phyloP scores from a whole-genome alignment of 64 coral and sea anemone species.

The Pachyseris speciosa region DNA sequence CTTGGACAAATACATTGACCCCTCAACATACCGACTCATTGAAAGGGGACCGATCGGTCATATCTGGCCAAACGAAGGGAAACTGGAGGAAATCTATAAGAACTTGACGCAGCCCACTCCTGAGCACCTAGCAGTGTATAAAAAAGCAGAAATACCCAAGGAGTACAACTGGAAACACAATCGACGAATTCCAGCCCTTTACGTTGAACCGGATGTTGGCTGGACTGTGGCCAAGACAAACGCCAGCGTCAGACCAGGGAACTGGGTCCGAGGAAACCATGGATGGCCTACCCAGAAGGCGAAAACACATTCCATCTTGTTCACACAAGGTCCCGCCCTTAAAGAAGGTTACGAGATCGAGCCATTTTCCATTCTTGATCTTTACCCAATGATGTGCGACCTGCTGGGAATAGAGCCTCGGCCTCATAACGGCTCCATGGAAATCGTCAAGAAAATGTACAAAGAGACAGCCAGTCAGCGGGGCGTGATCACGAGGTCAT shows the following conservation, averaged over 20 bases:
- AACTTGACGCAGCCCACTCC: slow-evolving; percentile 48
- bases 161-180: slow-evolving; percentile 73
- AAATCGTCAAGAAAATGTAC: slow-evolving; percentile 33
- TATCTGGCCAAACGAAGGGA: slow-evolving; percentile 33
- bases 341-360: slow-evolving; percentile 46
- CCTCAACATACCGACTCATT: not conserved
- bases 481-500: too few species aligned
- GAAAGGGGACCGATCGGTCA: slow-evolving; percentile 23
- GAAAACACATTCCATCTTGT: slow-evolving; percentile 60
- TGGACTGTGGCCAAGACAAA: slow-evolving; percentile 21
- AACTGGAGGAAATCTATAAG: slow-evolving; percentile 38
- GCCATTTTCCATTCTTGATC: slow-evolving; percentile 41
- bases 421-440: slow-evolving; percentile 68
- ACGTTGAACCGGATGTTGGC: slow-evolving; percentile 24
- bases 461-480: too few species aligned
- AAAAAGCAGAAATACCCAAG: slow-evolving; percentile 59
- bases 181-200: slow-evolving; percentile 74
- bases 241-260: too few species aligned
- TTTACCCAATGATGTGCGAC: slow-evolving; percentile 76
- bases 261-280: slow-evolving; percentile 16
- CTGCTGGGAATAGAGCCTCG: slow-evolving; percentile 63
- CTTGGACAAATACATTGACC: slow-evolving; percentile 33
- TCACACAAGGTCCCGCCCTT: slow-evolving; percentile 71
- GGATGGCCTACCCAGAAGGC: not conserved
- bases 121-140: slow-evolving; percentile 53